Evolutionary conservation across 2,113 vertebrate species (phyloP).

Genomic region (Craseonycteris thonglongyai): DNA sequence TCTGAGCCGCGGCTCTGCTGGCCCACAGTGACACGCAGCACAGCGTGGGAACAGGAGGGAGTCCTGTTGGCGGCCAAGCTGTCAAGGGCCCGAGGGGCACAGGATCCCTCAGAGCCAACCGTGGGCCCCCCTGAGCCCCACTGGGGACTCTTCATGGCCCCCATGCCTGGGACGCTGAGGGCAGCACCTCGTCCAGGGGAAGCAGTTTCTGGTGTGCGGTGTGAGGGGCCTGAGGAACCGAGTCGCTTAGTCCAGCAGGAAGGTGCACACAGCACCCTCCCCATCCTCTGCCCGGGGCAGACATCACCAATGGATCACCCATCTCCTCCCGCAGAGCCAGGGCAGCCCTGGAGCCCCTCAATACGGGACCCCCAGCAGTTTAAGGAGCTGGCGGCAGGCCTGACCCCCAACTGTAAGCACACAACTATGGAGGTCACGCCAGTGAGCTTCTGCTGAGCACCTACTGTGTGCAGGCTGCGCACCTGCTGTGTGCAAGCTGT

Average conservation of each 20-base stretch:
- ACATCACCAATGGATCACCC: neutral
- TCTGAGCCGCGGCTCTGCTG: conserved; percentile 33
- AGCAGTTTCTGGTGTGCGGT: neutral
- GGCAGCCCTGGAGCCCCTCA: neutral
- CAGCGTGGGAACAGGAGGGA: conserved; percentile 70
- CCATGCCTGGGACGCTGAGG: neutral
- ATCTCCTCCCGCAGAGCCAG: neutral
- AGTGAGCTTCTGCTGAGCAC: neutral
- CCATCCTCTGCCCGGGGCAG: accelerated
- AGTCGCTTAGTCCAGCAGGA: neutral
- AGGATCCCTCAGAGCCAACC: accelerated
- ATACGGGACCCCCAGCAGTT: neutral
- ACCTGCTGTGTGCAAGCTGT: no score
- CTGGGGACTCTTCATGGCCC: accelerated
- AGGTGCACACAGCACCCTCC: accelerated
- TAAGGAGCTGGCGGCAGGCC: accelerated
- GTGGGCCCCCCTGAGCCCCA: neutral
- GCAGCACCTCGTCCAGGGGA: neutral
- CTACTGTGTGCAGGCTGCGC: neutral
- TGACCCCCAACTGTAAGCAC: neutral
- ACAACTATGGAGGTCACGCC: neutral
- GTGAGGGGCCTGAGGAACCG: neutral
- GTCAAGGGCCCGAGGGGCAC: neutral
- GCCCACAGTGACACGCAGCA: conserved; percentile 77
- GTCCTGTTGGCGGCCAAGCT: conserved; percentile 64